Percentiles rank a stretch among this genome's conserved stretches.
Conservation (phyloP, 2,797 vertebrate species). For the Pristis pectinata region DNA sequence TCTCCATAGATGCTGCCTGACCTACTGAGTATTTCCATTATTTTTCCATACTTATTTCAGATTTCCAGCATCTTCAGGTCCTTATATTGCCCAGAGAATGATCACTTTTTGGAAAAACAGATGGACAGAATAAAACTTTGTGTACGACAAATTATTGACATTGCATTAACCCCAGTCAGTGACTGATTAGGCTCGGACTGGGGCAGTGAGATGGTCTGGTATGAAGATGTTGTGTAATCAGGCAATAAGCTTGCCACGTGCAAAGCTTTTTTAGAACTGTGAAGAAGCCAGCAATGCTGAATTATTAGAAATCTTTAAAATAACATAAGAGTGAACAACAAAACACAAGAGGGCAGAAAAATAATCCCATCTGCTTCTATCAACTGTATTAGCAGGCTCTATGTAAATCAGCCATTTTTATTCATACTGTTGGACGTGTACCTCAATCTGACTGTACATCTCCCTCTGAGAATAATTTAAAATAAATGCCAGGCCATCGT, state of each 20-base stretch:
- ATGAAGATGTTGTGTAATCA: not conserved
- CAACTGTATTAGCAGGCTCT: not conserved
- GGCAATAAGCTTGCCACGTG: too few species aligned
- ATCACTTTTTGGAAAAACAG: not conserved
- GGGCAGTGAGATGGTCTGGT: not conserved
- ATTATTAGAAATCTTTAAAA: not conserved
- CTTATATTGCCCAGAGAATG: too few species aligned
- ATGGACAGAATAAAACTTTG: too few species aligned
- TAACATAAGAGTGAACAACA: not conserved
- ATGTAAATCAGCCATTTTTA: not conserved
- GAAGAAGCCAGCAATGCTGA: not conserved
- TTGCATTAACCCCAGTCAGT: not conserved
- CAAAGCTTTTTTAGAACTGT: not conserved
- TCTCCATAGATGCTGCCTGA: too few species aligned
- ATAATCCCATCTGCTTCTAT: not conserved
- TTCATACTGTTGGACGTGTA: not conserved
- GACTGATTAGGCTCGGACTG: not conserved
- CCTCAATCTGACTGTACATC: not conserved
- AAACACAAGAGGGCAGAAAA: not conserved
- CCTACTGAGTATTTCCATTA: too few species aligned
- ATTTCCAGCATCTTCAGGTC: too few species aligned
- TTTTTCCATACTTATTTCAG: too few species aligned
- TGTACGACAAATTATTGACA: not conserved
- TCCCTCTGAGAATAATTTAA: constrained; percentile 15
- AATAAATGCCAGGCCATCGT: constrained; percentile 25